Base-by-base conservation (phyloP, 2,888 invertebrate species). In the Punctoribates punctum region DNA sequence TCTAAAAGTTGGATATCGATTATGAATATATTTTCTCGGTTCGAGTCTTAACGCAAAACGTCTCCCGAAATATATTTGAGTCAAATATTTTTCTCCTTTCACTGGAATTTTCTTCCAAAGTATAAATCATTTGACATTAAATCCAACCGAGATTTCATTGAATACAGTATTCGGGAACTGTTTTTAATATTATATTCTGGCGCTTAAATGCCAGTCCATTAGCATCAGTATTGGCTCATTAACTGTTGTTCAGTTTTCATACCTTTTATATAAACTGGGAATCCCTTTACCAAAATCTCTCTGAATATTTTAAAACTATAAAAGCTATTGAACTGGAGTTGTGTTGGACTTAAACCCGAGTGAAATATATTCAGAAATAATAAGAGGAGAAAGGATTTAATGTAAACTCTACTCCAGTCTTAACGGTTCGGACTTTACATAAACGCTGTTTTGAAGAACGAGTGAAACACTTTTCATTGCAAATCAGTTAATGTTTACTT, bases 201-300 rank as follows among this genome's bases (percentile, higher is more conserved):
- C 2, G n/a, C 54, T 54, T 20, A 54, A 8, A 54, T 20, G 15
- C n/a, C n/a, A 17, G 17, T 17, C 54, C 54, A 54, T 54, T 54
- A 54, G 17, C 54, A 54, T 54, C 54, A 54, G 54, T 54, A 54
- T 54, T 54, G 54, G 54, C 54, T 54, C 54, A 54, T 54, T 54
- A 54, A 54, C 54, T 54, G 20, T 15, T n/a, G 54, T 20, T 54
- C n/a, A 20, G 20, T 54, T 54, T 54, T 54, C 54, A 34, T 34
- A 34, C 34, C 34, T 34, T n/a, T n/a, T 34, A 54, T 54, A 54
- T 54, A 54, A 54, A 54, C 54, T 54, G 8, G 20, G n/a, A 54
- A n/a, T 20, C 54, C 8, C n/a, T 20, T 34, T 5, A 34, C 20
- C n/a, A 17, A 54, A 48, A 54, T 8, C 20, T 34, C 34, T 34